Evolutionary conservation across 1,140 invertebrate genomes (phyloP).

Genomic region (Trachymyrmex cornetzi): DNA sequence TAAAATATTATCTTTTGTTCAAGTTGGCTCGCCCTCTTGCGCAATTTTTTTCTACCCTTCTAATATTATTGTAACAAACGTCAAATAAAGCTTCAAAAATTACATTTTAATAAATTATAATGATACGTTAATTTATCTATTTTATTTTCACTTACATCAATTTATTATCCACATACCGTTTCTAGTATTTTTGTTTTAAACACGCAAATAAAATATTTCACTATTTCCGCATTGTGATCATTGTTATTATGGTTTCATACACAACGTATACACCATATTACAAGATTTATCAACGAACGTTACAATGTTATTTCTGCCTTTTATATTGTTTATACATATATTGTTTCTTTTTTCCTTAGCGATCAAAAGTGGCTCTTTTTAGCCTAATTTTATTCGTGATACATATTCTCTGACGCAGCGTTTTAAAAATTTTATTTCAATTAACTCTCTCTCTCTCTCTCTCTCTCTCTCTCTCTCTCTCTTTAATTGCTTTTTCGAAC

Average conservation of each 20-base stretch:
- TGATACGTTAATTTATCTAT: neutral
- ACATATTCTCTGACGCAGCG: neutral
- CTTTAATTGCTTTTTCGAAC: neutral
- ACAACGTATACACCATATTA: neutral
- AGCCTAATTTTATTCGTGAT: constrained; percentile 6
- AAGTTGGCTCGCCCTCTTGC: constrained; percentile 36
- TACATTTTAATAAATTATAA: neutral
- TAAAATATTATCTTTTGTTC: constrained; percentile 66
- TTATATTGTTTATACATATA: neutral
- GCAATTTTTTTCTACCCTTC: constrained; percentile 29
- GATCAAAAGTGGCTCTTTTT: neutral
- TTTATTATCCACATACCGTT: neutral
- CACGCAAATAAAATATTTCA: constrained; percentile 18
- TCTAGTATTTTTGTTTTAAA: neutral
- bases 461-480: no score
- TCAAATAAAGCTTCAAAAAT: neutral
- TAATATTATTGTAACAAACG: constrained; percentile 18
- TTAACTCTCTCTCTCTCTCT: neutral
- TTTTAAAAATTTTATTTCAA: constrained; percentile 31
- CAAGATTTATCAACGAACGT: constrained; percentile 3
- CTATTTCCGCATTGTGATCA: neutral
- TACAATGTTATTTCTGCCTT: neutral
- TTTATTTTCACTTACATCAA: neutral
- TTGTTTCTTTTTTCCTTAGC: neutral
- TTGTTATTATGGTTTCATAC: neutral